phyloP scores from a whole-genome alignment of 2,797 vertebrate genomes.

The Cynodonichthys magdalenae region DNA sequence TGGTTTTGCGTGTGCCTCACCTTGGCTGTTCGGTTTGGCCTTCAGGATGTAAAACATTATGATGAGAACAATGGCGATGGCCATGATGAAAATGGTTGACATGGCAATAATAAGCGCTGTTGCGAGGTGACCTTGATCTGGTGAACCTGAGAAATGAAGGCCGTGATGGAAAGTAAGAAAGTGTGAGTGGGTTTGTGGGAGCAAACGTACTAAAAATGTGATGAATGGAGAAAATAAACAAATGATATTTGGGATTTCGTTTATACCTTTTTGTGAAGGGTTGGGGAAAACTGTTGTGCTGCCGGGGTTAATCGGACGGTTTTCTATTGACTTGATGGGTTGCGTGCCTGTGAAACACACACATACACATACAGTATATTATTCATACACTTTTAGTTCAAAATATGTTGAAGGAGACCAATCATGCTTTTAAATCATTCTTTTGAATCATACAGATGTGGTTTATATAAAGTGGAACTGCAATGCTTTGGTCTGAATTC shows the following conservation, averaged over 20 bases:
- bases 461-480: no score
- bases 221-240: background rate
- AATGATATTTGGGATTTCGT: constrained; percentile 5
- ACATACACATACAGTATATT: constrained; percentile 15
- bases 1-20: constrained; percentile 71
- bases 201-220: background rate
- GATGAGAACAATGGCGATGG: constrained; percentile 96
- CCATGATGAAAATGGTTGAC: constrained; percentile 99
- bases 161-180: background rate
- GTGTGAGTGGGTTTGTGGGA: background rate
- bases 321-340: constrained; percentile 66
- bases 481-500: no score
- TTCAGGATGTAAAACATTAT: constrained; percentile 99
- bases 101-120: constrained; percentile 98
- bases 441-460: no score
- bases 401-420: no score
- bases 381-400: background rate
- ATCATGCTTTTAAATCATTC: no score
- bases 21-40: constrained; percentile 91
- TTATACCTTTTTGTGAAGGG: constrained; percentile 89
- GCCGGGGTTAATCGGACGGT: constrained; percentile 79
- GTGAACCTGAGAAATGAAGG: constrained; percentile 79
- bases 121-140: constrained; percentile 93
- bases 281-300: constrained; percentile 88
- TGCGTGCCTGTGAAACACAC: constrained; percentile 82